Conservation (phyloP, 2,797 vertebrate genomes). For the Toxotes lorentzi region DNA sequence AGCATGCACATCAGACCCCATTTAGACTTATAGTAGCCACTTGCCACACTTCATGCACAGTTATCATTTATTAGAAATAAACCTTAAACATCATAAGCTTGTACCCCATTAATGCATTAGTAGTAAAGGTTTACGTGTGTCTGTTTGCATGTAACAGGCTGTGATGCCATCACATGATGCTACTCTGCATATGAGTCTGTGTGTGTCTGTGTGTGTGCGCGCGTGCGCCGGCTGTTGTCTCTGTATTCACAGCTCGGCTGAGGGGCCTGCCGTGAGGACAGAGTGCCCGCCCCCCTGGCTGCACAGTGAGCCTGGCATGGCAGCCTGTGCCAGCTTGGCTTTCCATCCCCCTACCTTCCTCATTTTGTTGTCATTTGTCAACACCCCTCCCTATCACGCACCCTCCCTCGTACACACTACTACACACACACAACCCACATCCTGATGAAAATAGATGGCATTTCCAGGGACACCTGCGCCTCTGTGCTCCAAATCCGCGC, state of each 20-base stretch:
- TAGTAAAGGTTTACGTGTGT: constrained; percentile 13
- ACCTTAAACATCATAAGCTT: background rate
- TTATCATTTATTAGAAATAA: background rate
- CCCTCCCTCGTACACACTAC: constrained; percentile 21
- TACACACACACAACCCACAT: constrained; percentile 12
- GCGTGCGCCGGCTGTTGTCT: constrained; percentile 59
- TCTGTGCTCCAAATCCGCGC: constrained; percentile 25
- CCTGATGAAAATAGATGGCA: constrained; percentile 57
- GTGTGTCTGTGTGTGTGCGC: constrained; percentile 23
- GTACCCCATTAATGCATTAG: background rate
- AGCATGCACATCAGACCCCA: background rate
- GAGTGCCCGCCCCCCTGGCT: constrained; percentile 50
- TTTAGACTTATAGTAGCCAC: background rate
- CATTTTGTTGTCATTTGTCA: constrained; percentile 77
- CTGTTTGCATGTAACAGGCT: constrained; percentile 42
- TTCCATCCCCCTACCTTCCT: constrained; percentile 60
- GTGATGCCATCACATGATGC: constrained; percentile 35
- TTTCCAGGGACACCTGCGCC: constrained; percentile 75
- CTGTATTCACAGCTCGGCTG: constrained; percentile 69
- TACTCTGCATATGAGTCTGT: constrained; percentile 21
- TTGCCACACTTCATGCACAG: background rate
- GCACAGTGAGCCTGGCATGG: constrained; percentile 57
- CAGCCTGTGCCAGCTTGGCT: constrained; percentile 60
- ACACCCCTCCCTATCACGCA: constrained; percentile 35
- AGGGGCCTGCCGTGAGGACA: constrained; percentile 61